Base-by-base conservation (phyloP, 2,888 invertebrate species). In the Teleogryllus oceanicus region DNA sequence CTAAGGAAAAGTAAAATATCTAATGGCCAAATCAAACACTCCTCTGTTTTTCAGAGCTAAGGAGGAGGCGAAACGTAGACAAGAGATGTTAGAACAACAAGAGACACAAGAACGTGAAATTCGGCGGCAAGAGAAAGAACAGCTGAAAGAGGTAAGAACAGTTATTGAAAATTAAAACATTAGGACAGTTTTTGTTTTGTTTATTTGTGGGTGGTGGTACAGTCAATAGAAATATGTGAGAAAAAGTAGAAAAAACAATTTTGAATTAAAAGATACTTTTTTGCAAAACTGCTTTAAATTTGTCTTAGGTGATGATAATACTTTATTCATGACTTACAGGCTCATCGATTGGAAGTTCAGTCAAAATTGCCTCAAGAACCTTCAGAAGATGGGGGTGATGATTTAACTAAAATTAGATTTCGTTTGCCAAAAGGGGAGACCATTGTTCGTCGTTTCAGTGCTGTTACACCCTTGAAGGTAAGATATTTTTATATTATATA, bases 51-150 rank as follows among this genome's bases (percentile, higher is more conserved):
- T 76, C 84, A 94, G 94, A 88, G 95, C 95, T 80, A 96, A 96
- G 88, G 96, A 96, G 87, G 95, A 96, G 88, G 92, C 94, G 2
- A 94, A 92, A 86, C 91, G 92, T 83, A 91, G 92, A 86, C 93
- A 93, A 86, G 94, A 94, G 86, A 87, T 92, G 84, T 91, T 92
- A 84, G 93, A 92, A 85, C 91, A 92, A 83, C 92, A 93, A 86
- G 91, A 92, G 85, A 89, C 92, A 84, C 91, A 92, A 86, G 90
- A 93, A 84, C 91, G 92, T 78, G 95, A 96, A 87, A 92, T 91
- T 11, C 78, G 76, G 49, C 51, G 77, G 10, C 78, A 78, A 77
- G 77, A 77, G 77, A 76, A 78, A 74, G 50, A 79, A 75, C 74
- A 51, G 50, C 78, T 78, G 49, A 75, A 62, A 76, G 78, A 79